Evolutionary conservation across 2,797 vertebrate species (phyloP).

Genomic region (Crotalus adamanteus): DNA sequence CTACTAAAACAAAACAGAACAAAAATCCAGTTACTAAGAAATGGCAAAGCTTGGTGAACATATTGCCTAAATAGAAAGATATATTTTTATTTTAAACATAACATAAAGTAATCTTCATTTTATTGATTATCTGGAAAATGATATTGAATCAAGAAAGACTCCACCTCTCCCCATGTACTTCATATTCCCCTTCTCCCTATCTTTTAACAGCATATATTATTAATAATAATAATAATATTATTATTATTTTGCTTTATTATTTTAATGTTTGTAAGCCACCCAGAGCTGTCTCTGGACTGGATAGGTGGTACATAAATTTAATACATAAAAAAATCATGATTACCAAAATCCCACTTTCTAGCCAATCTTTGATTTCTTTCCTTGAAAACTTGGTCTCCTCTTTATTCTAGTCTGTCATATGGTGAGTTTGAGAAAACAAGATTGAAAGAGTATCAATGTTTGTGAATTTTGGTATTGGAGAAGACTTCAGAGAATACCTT

Average conservation of each 20-base stretch:
- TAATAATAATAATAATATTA: too few relatives aligned
- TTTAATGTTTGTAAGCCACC: background rate
- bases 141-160: background rate
- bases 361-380: background rate
- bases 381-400: background rate
- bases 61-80: constrained; percentile 50
- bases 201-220: background rate
- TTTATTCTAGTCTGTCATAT: background rate
- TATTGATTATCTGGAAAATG: constrained; percentile 53
- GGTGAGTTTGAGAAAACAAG: background rate
- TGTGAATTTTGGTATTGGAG: background rate
- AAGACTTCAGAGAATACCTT: background rate
- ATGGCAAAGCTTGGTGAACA: constrained; percentile 38
- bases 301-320: background rate
- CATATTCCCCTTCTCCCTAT: background rate
- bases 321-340: background rate
- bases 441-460: background rate
- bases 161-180: background rate
- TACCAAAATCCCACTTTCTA: background rate
- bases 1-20: background rate
- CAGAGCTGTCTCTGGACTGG: background rate
- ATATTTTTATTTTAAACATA: constrained; percentile 55
- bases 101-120: constrained; percentile 56
- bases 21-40: background rate
- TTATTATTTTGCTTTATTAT: background rate